Conservation (phyloP, 2,797 vertebrate genomes). For the Austrolebias charrua region DNA sequence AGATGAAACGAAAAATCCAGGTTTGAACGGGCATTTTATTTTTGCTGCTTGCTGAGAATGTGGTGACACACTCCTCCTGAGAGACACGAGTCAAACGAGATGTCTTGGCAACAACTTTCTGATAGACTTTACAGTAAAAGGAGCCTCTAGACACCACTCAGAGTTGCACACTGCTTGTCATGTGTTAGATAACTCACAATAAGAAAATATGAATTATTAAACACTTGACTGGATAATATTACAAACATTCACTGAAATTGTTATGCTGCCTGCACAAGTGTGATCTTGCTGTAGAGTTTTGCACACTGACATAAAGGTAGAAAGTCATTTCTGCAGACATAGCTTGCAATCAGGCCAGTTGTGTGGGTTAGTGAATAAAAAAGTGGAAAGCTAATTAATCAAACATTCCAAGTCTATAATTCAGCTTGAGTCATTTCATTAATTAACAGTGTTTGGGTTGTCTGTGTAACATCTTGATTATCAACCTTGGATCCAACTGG, state of each 20-base stretch:
- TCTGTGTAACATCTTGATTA: constrained; percentile 64
- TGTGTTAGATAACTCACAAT: constrained; percentile 67
- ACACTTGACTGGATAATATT: constrained; percentile 63
- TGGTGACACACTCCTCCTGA: constrained; percentile 20
- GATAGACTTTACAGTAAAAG: constrained; percentile 53
- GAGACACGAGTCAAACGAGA: constrained; percentile 55
- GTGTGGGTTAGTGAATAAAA: constrained; percentile 31
- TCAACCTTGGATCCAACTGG: constrained; percentile 58
- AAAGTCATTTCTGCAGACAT: constrained; percentile 18
- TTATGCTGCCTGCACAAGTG: constrained; percentile 19
- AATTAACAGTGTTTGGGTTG: constrained; percentile 69
- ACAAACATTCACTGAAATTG: constrained; percentile 41
- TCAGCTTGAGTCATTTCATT: constrained; percentile 73
- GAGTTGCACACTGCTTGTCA: constrained; percentile 49
- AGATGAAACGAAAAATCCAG: background rate
- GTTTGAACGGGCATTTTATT: constrained; percentile 18
- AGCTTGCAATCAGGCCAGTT: constrained; percentile 24
- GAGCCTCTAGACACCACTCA: constrained; percentile 56
- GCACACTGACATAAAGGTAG: constrained; percentile 6
- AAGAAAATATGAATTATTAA: constrained; percentile 71
- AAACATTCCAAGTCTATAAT: constrained; percentile 66
- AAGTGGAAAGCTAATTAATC: constrained; percentile 63
- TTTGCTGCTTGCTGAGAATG: constrained; percentile 35
- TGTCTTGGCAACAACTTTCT: constrained; percentile 54
- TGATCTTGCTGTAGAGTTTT: constrained; percentile 8